These are phyloP conservation scores for Cygnus buccinator DNA, from an alignment of 2,113 vertebrate genomes.

Conservation along the genomic window DNA sequence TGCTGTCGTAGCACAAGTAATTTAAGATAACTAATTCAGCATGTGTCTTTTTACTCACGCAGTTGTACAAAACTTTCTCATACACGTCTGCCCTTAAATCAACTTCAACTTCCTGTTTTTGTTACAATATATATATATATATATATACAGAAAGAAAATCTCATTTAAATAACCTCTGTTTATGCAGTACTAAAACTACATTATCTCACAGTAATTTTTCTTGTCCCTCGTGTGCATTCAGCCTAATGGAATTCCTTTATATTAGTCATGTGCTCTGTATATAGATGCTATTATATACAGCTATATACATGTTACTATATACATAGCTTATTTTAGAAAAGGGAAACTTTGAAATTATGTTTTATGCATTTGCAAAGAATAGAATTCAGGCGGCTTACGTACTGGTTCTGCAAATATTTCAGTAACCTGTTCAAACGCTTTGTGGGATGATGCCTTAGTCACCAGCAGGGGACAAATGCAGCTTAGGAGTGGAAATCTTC, in stretches of 20 bases:
- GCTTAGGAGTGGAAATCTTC: neutral
- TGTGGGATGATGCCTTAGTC: neutral
- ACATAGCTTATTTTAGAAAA: neutral
- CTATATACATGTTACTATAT: neutral
- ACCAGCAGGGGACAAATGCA: neutral
- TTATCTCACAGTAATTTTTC: neutral
- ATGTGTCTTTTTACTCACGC: neutral
- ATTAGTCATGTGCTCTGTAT: neutral
- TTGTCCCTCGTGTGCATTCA: neutral
- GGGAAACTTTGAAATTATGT: neutral
- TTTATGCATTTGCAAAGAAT: neutral
- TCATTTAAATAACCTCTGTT: neutral
- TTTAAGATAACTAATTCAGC: neutral
- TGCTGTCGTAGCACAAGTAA: neutral
- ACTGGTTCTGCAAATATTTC: neutral
- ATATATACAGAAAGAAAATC: neutral
- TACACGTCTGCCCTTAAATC: neutral
- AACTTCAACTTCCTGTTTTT: neutral
- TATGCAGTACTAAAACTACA: neutral
- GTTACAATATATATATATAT: neutral
- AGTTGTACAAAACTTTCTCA: neutral
- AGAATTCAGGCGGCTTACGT: neutral
- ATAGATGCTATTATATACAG: neutral
- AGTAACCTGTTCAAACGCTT: neutral
- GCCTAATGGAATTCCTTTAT: neutral